Evolutionary conservation across 2,888 invertebrate species (phyloP).

Genomic region (Cephus rjabovi): DNA sequence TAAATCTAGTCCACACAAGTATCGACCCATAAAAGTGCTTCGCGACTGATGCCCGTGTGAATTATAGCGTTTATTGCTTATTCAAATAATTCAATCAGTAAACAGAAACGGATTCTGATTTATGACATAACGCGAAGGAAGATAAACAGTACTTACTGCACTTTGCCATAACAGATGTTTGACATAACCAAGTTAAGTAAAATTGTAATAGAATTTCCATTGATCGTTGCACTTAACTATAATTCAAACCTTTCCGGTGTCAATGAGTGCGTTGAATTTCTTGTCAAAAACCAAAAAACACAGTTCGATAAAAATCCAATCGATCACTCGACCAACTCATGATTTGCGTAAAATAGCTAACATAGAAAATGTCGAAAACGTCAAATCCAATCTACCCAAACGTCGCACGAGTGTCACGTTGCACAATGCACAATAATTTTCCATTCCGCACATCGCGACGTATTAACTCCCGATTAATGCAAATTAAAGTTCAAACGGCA

Average conservation of each 20-base stretch:
- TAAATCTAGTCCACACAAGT: not conserved
- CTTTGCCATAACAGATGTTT: no score
- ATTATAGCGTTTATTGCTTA: not conserved
- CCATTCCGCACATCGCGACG: not conserved
- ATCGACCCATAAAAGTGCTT: not conserved
- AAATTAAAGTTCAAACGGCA: not conserved
- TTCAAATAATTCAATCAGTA: not conserved
- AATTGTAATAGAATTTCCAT: not conserved
- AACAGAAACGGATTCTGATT: not conserved
- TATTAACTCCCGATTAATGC: not conserved
- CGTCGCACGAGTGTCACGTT: not conserved
- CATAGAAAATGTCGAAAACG: not conserved
- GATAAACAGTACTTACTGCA: not conserved
- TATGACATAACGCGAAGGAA: not conserved
- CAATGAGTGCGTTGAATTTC: not conserved
- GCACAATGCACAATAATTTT: not conserved
- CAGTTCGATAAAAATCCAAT: not conserved
- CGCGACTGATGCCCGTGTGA: not conserved
- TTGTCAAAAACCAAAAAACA: not conserved
- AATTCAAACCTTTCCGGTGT: not conserved
- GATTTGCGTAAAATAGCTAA: no score
- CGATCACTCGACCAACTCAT: not conserved
- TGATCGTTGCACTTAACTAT: not conserved
- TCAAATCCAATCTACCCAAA: not conserved
- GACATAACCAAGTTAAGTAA: not conserved